Conservation (phyloP, 2,797 vertebrate species). For the Neostethus bicornis region DNA sequence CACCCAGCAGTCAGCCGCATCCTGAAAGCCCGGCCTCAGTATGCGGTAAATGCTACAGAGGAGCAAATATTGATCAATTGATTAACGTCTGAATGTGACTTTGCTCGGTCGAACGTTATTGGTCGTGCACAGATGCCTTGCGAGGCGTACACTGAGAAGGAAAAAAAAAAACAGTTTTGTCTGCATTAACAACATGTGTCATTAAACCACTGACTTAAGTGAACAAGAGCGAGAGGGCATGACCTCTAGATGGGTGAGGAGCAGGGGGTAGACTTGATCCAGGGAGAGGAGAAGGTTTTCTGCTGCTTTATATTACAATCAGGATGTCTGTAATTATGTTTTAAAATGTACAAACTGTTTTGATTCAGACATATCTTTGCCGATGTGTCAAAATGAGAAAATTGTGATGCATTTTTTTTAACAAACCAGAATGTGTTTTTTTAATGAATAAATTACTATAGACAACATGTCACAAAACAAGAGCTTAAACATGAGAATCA, state of each 20-base stretch:
- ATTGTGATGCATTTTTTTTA: too few species aligned
- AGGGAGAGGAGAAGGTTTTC: slow-evolving; percentile 15
- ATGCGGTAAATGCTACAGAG: slow-evolving; percentile 66
- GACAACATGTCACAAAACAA: too few species aligned
- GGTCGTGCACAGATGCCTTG: slow-evolving; percentile 60
- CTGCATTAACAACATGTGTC: slow-evolving; percentile 60
- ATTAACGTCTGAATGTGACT: slow-evolving; percentile 77
- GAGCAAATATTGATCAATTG: slow-evolving; percentile 76
- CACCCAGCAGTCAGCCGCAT: slow-evolving; percentile 45
- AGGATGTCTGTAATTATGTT: slow-evolving; percentile 11
- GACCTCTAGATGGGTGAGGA: slow-evolving; percentile 49
- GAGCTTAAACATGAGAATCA: too few species aligned
- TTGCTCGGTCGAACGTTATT: slow-evolving; percentile 72
- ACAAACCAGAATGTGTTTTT: too few species aligned
- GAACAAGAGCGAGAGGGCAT: slow-evolving; percentile 50
- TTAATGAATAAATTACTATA: too few species aligned
- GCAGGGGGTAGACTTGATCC: slow-evolving; percentile 31
- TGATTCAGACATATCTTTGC: too few species aligned
- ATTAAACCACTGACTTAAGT: slow-evolving; percentile 66
- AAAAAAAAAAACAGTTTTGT: slow-evolving; percentile 40
- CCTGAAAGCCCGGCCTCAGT: slow-evolving; percentile 55
- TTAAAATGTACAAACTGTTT: too few species aligned
- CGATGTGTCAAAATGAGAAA: too few species aligned
- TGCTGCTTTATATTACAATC: slow-evolving; percentile 19
- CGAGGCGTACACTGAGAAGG: slow-evolving; percentile 24